Conservation (phyloP, 2,113 vertebrate species). For the Psilopogon haemacephalus region DNA sequence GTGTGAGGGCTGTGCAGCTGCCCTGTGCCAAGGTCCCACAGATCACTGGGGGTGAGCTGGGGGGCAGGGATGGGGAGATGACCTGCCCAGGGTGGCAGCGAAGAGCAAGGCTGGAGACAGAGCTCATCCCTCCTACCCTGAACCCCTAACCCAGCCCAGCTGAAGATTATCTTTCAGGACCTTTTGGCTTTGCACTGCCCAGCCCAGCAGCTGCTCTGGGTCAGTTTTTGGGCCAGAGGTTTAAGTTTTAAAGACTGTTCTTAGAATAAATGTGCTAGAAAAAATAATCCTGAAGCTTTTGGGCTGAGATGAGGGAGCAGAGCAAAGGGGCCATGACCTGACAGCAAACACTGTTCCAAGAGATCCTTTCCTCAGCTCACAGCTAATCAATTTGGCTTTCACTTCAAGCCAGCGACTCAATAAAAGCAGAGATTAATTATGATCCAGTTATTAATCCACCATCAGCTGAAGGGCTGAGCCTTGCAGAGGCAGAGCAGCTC, state of each 20-base stretch:
- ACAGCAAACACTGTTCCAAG: not conserved
- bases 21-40: not conserved
- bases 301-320: not conserved
- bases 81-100: fast-evolving
- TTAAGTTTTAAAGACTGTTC: not conserved
- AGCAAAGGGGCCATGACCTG: not conserved
- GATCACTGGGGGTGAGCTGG: too few species aligned
- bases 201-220: not conserved
- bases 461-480: not conserved
- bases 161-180: not conserved
- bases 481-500: not conserved
- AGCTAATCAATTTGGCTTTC: not conserved
- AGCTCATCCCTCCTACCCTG: not conserved
- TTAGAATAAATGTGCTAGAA: not conserved
- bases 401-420: not conserved
- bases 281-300: not conserved
- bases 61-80: too few species aligned
- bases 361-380: not conserved
- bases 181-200: too few species aligned
- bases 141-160: not conserved
- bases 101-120: not conserved
- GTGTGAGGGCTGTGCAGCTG: not conserved
- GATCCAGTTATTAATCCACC: not conserved
- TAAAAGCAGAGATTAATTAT: conserved; percentile 25
- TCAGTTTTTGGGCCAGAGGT: not conserved